phyloP scores from a whole-genome alignment of 1,140 invertebrate species.

The Drosophila simulans region DNA sequence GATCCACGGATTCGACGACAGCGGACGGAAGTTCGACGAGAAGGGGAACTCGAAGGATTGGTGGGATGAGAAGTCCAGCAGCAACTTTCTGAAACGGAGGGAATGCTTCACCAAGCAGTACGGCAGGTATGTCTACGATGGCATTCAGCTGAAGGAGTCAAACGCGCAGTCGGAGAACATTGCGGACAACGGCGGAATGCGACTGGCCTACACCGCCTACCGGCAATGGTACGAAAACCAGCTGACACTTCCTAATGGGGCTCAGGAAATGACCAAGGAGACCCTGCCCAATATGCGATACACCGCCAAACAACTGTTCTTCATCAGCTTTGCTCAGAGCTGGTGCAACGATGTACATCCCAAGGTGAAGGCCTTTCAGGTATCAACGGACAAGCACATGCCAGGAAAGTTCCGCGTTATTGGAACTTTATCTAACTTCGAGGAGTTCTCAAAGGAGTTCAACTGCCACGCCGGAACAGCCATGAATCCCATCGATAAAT shows the following conservation, averaged over 20 bases:
- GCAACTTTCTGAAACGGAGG: slow-evolving; percentile 41
- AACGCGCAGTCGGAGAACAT: slow-evolving; percentile 86
- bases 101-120: slow-evolving; percentile 73
- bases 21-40: slow-evolving; percentile 95
- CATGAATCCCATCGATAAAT: slow-evolving; percentile 88
- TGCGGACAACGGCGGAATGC: slow-evolving; percentile 89
- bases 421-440: slow-evolving; percentile 88
- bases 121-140: slow-evolving; percentile 53
- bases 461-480: slow-evolving; percentile 86
- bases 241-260: background rate
- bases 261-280: slow-evolving; percentile 63
- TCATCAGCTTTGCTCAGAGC: slow-evolving; percentile 88
- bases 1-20: slow-evolving; percentile 88
- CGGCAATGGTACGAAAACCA: slow-evolving; percentile 85
- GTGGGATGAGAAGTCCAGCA: slow-evolving; percentile 67
- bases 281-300: slow-evolving; percentile 85
- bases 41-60: slow-evolving; percentile 87
- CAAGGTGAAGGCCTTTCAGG: slow-evolving; percentile 14
- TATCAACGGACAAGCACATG: slow-evolving; percentile 85
- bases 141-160: slow-evolving; percentile 40
- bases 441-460: slow-evolving; percentile 88
- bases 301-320: slow-evolving; percentile 89
- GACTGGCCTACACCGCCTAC: slow-evolving; percentile 87
- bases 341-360: slow-evolving; percentile 68
- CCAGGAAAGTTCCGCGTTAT: slow-evolving; percentile 86